A percentile compares a stretch with the other conserved stretches of the same genome.
Conservation (phyloP, 2,888 invertebrate species). For the Argyresthia goedartella region DNA sequence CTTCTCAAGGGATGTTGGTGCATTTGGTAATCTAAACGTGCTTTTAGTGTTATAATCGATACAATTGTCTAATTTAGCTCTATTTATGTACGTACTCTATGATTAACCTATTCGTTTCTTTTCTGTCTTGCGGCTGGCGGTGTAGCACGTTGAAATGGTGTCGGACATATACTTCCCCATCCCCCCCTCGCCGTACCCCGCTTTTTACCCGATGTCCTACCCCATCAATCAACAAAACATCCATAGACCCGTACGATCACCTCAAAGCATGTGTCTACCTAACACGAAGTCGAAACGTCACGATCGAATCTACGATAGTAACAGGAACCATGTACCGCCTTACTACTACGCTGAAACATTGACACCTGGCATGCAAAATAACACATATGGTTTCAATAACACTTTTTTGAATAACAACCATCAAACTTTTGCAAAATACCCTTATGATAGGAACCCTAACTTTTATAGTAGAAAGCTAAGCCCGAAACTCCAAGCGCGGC, state of each 20-base stretch:
- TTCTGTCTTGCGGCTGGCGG: conserved; percentile 58
- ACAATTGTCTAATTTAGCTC: no score
- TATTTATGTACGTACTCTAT: neutral
- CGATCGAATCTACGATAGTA: conserved; percentile 68
- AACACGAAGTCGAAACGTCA: conserved; percentile 39
- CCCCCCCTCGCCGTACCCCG: conserved; percentile 55
- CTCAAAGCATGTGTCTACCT: conserved; percentile 39
- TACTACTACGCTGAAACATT: conserved; percentile 62
- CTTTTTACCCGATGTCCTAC: conserved; percentile 56
- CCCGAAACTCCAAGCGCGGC: conserved; percentile 29
- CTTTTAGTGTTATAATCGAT: conserved; percentile 13
- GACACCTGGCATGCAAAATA: conserved; percentile 56
- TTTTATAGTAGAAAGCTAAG: conserved; percentile 37
- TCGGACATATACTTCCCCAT: conserved; percentile 80
- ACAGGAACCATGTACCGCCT: conserved; percentile 59
- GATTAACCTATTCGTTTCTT: conserved; percentile 60
- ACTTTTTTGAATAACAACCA: conserved; percentile 30
- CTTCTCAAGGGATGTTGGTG: conserved; percentile 45
- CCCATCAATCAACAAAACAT: conserved; percentile 47
- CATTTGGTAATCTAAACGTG: conserved; percentile 46
- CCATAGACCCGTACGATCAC: conserved; percentile 7
- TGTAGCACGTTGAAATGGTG: conserved; percentile 81
- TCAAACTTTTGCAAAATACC: conserved; percentile 45
- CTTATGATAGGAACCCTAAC: conserved; percentile 43
- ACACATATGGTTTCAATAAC: conserved; percentile 40